Evolutionary conservation across 2,888 invertebrate species (phyloP), one percentile per base, ranked within the genome.

Genomic region (Diarsia dahlii): DNA sequence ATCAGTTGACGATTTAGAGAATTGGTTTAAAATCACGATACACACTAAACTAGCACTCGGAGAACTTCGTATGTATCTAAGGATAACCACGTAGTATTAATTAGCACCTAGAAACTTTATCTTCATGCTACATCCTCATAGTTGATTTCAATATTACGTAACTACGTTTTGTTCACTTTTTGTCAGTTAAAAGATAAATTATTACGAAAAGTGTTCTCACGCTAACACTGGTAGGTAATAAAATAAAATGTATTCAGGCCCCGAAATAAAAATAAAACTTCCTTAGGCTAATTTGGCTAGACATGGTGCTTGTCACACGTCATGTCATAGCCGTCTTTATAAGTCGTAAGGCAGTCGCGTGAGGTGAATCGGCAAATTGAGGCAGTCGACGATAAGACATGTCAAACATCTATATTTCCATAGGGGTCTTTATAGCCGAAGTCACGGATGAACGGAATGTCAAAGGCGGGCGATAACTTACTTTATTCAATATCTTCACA

Each of bases 341-440:
- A 77, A 54, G 72, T 73, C 60, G 74, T 80, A 76, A 82, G 71
- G n/a, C 65, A 62, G 65, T 77, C 50, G 67, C 71, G 82, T 79
- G 88, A 79, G 64, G 48, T 76, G 81, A 86, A 86, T 86, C 52
- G 62, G 70, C 67, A 82, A 87, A 78, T 78, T 74, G 70, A 76
- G 64, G 62, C 63, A 71, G 64, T 72, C 56, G 23, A 73, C 76
- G 76, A 74, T 74, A 77, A 76, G 60, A 74, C 73, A 74, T 74
- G 78, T 70, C 73, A 73, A 78, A 81, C 66, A 73, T 74, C 64
- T 76, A 60, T 73, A 76, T 83, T 74, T 74, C 74, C 68, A 72
- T 87, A 74, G 71, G 75, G 76, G 69, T 23, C 48, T 81, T 67
- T 65, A 60, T 63, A 28, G 28, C 46, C 12, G 45, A 60, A 20